Evolutionary conservation across 2,888 invertebrate genomes (phyloP).

Genomic region (Isotomurus palustris): DNA sequence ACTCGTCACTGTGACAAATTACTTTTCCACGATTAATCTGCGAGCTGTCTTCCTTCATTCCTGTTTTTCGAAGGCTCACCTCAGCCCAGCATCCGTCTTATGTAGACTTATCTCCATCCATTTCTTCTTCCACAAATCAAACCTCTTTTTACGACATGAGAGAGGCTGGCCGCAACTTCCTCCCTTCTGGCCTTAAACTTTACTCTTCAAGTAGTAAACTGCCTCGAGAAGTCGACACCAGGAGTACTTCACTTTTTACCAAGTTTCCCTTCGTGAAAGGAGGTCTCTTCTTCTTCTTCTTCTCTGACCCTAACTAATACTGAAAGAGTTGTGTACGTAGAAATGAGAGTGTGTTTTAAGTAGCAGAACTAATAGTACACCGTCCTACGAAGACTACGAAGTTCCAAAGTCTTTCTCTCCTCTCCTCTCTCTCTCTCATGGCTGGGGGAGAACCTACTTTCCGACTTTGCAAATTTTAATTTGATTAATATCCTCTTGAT

Average conservation of each 20-base stretch:
- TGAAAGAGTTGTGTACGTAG: no score
- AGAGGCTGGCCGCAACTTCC: slow-evolving; percentile 10
- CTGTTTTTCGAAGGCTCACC: slow-evolving; percentile 1
- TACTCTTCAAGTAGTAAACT: no score
- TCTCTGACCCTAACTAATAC: no score
- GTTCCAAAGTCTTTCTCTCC: no score
- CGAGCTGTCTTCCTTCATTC: slow-evolving; percentile 43
- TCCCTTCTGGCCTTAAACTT: neutral
- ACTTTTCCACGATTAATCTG: slow-evolving; percentile 47
- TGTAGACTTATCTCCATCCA: neutral
- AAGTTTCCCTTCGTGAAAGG: no score
- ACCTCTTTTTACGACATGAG: slow-evolving; percentile 6
- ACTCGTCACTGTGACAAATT: slow-evolving; percentile 46
- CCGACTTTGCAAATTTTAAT: slow-evolving; percentile 29
- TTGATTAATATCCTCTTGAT: slow-evolving; percentile 36
- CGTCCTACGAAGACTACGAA: no score
- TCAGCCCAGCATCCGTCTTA: slow-evolving; percentile 6
- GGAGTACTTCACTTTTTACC: no score
- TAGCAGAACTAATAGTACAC: no score
- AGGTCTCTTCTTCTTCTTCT: no score
- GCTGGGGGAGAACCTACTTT: slow-evolving; percentile 22
- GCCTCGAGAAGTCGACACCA: no score
- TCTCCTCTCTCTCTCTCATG: no score
- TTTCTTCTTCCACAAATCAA: slow-evolving; percentile 13
- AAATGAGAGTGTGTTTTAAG: no score